Conservation (phyloP, 2,113 vertebrate species). For the Ahaetulla prasina region DNA sequence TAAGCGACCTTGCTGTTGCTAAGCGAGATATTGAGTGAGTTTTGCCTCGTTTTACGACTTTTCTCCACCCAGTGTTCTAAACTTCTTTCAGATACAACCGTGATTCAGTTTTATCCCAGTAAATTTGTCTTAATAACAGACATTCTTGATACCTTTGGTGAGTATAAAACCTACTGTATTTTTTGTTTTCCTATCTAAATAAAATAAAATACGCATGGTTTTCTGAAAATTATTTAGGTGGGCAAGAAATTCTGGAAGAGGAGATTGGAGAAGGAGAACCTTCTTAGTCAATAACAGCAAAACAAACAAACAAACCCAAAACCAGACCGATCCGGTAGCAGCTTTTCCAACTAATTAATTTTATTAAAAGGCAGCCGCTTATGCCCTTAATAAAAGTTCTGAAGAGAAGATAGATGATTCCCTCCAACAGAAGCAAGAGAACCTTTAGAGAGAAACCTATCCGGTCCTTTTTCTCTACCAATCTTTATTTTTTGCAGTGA, state of each 20-base stretch:
- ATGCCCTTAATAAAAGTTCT: not conserved
- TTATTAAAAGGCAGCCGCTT: not conserved
- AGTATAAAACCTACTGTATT: conserved; percentile 39
- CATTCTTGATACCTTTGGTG: conserved; percentile 97
- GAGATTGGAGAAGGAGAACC: not conserved
- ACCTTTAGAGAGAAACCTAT: not conserved
- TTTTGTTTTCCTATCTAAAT: not conserved
- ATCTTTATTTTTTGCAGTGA: not conserved
- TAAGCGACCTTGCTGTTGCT: too few species aligned
- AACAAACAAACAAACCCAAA: too few species aligned
- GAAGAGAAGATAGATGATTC: not conserved
- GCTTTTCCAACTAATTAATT: not conserved
- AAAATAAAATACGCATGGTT: not conserved
- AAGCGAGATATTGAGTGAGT: too few species aligned
- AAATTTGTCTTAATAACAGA: conserved; percentile 98
- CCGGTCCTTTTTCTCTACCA: too few species aligned
- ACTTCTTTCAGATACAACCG: conserved; percentile 91
- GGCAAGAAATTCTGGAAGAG: not conserved
- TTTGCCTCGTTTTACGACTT: not conserved
- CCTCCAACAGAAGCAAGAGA: not conserved
- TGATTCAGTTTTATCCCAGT: conserved; percentile 98
- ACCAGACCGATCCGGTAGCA: not conserved
- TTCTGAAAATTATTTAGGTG: not conserved
- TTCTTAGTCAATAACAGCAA: not conserved
- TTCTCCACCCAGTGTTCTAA: conserved; percentile 86